phyloP scores from a whole-genome alignment of 2,797 vertebrate species.

The Hylomyscus alleni region DNA sequence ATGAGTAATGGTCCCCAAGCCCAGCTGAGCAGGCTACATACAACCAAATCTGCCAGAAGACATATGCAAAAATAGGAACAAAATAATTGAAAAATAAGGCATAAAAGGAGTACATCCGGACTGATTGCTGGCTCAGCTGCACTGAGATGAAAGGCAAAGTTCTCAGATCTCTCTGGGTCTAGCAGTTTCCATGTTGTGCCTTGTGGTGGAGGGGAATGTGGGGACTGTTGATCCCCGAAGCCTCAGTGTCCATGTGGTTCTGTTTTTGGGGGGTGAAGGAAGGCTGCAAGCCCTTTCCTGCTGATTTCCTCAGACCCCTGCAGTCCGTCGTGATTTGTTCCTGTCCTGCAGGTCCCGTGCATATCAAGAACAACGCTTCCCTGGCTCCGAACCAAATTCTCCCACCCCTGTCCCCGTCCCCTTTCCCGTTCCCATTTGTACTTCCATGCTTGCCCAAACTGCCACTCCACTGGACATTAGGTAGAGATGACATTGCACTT shows the following conservation, averaged over 20 bases:
- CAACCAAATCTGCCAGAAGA: not conserved
- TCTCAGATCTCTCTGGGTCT: not conserved
- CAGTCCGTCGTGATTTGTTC: not conserved
- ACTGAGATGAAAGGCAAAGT: not conserved
- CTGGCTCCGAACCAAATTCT: not conserved
- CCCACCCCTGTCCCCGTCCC: not conserved
- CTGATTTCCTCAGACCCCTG: not conserved
- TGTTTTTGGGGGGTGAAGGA: not conserved
- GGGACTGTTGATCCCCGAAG: not conserved
- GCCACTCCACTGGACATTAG: not conserved
- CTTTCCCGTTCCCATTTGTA: not conserved
- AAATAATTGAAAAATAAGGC: not conserved
- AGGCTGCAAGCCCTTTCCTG: not conserved
- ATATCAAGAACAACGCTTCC: no score
- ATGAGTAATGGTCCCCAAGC: not conserved
- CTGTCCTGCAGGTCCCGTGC: not conserved
- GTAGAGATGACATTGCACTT: not conserved
- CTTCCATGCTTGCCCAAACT: not conserved
- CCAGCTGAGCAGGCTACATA: not conserved
- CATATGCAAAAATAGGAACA: not conserved
- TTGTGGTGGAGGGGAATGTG: not conserved
- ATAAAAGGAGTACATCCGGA: not conserved
- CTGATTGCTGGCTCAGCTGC: not conserved
- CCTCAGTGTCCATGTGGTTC: not conserved
- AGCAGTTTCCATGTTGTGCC: not conserved